Conservation (phyloP, 2,888 invertebrate genomes). For the Lacanobia oleracea region DNA sequence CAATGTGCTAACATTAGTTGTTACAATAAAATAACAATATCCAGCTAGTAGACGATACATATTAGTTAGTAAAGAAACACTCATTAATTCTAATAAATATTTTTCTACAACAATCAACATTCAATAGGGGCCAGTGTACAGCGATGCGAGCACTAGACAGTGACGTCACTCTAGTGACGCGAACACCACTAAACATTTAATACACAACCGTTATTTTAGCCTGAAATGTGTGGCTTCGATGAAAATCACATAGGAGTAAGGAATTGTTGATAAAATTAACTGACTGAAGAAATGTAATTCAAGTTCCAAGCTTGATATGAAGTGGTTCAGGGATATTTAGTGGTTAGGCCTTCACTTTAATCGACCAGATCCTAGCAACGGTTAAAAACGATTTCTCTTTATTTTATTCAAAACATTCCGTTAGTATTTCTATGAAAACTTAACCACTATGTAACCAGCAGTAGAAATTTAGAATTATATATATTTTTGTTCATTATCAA, state of each 20-base stretch:
- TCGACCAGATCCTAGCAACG: constrained; percentile 1
- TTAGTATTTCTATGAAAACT: constrained; percentile 63
- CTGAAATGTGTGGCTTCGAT: constrained; percentile 64
- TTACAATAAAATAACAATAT: constrained; percentile 26
- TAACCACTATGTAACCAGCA: constrained; percentile 63
- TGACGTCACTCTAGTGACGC: constrained; percentile 59
- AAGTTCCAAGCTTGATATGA: constrained; percentile 66
- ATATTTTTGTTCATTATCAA: constrained; percentile 75
- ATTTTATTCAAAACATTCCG: constrained; percentile 8
- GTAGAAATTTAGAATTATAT: constrained; percentile 71
- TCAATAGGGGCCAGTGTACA: constrained; percentile 69
- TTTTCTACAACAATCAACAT: constrained; percentile 78
- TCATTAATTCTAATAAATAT: constrained; percentile 64
- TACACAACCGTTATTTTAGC: constrained; percentile 83
- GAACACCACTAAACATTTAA: constrained; percentile 73
- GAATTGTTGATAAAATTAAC: constrained; percentile 28
- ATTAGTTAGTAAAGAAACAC: constrained; percentile 57
- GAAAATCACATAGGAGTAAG: constrained; percentile 41
- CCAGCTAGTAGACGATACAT: constrained; percentile 38
- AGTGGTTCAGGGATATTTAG: constrained; percentile 50
- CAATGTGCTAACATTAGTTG: constrained; percentile 33
- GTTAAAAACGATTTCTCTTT: constrained; percentile 5
- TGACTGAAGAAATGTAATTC: constrained; percentile 51
- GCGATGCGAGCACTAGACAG: constrained; percentile 66
- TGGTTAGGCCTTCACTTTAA: constrained; percentile 52